A percentile compares a stretch with the other conserved stretches of the same genome.
These are phyloP conservation scores for Bryconaethiops microstoma DNA, from an alignment of 2,797 vertebrate genomes.

Conservation along the genomic window DNA sequence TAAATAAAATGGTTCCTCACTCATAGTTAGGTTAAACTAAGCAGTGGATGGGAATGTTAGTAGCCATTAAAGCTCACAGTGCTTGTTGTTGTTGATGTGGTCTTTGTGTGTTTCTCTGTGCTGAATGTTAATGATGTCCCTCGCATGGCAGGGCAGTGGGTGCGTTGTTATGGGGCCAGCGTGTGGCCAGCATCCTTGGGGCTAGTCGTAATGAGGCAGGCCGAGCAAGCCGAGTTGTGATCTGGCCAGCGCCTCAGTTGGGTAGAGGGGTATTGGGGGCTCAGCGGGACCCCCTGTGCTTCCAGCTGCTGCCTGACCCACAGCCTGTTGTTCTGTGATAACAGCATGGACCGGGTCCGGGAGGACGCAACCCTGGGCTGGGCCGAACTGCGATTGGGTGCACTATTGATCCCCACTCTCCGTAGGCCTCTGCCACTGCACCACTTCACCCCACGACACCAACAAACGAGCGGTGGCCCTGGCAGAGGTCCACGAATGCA, in stretches of 20 bases:
- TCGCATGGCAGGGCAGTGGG: slow-evolving; percentile 60
- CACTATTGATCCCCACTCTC: slow-evolving; percentile 44
- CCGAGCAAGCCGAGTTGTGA: slow-evolving; percentile 42
- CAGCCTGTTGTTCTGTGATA: slow-evolving; percentile 48
- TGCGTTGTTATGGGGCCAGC: slow-evolving; percentile 44
- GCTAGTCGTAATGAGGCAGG: slow-evolving; percentile 50
- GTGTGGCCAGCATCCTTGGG: slow-evolving; percentile 39
- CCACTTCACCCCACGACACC: slow-evolving; percentile 9
- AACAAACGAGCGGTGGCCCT: slow-evolving; percentile 2
- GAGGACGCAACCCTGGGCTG: slow-evolving; percentile 30
- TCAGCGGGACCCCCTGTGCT: slow-evolving; percentile 48
- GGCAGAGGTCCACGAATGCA: slow-evolving; percentile 5
- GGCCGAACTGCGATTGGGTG: slow-evolving; percentile 28
- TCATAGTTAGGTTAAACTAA: background rate
- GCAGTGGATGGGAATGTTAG: slow-evolving; percentile 30
- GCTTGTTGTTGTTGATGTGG: slow-evolving; percentile 32
- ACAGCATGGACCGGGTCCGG: slow-evolving; percentile 31
- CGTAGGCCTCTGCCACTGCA: slow-evolving; percentile 14
- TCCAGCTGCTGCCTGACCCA: slow-evolving; percentile 40
- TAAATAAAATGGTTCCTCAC: no score
- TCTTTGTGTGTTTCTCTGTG: slow-evolving; percentile 67
- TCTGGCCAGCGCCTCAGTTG: slow-evolving; percentile 29
- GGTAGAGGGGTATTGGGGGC: slow-evolving; percentile 17
- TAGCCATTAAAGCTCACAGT: slow-evolving; percentile 52
- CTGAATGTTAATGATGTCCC: slow-evolving; percentile 75